Evolutionary conservation across 2,113 vertebrate species (phyloP), one percentile per base, ranked within the genome.

Genomic region (Lamprologus sp.): DNA sequence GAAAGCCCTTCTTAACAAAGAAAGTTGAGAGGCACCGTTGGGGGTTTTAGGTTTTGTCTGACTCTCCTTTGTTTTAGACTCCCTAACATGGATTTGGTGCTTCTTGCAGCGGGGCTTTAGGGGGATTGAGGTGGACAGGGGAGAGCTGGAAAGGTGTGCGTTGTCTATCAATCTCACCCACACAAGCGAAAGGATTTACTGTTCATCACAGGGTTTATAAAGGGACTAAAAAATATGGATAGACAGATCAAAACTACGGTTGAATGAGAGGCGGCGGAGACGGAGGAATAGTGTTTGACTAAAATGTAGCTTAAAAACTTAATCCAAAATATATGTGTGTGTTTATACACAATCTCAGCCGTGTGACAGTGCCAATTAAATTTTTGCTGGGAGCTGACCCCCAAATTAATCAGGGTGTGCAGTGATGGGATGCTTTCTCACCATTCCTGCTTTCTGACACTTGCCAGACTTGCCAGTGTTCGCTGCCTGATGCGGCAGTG

Each of bases 11-110:
- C 19, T 40, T 68, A 68, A 40, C 35, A 21, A 21, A 68, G 63
- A 68, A 21, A 68, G 63, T 68, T 40, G n/a, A 68, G 7, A 23
- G 40, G 40, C 40, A 26, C 23, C 0, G 2, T 75, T 37, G 19
- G 63, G n/a, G n/a, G n/a, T 40, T 40, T 40, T 40, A 68, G 35
- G 35, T 68, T 68, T 17, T 28, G 40, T 47, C 40, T 83, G 15
- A 54, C 73, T 45, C 79, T 60, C 77, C 68, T 65, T 75, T 85
- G 82, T 85, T 87, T 88, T 75, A 75, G 87, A 89, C 85, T 83
- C 81, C 84, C 87, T 88, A 87, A 81, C 86, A 5, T 68, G 82
- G 89, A 87, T 90, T 92, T 93, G 85, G 63, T 86, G 63, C 88
- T 81, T 51, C 81, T 86, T 70, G 56, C 87, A 84, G 82, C 4